Base-by-base conservation (phyloP, 1,140 invertebrate genomes). In the Yoshiicerus persimilis region DNA sequence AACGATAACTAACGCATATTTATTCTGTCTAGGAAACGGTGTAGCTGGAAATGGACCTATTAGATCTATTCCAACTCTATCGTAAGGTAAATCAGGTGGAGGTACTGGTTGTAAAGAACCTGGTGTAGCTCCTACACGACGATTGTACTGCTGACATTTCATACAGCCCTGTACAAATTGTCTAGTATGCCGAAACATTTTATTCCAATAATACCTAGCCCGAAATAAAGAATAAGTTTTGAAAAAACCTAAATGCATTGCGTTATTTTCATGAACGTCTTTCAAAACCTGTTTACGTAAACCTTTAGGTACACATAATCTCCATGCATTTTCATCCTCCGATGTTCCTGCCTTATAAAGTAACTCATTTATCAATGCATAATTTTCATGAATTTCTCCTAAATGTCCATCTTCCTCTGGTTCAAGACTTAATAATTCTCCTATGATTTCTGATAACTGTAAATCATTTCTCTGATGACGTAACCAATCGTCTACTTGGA, bases 331-430 rank as follows among this genome's bases (percentile, higher is more conserved):
- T 0, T 84, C 66, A 41, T 39, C n/a, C 20, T 80, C 56, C 0
- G 85, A 30, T 23, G 11, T 56, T 5, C 85, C 86, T 11, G 88
- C 80, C 2, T 36, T 16, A 34, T 89, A 89, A 30, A 89, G 36
- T 8, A 89, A 11, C 0, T 36, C 64, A 25, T 89, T 27, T 13
- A 80, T 80, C 0, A 87, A 8, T 56, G 20, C 10, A 25, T 23
- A 30, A 1, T 3, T 30, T 0, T 62, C 25, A 30, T 41, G 4
- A 9, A 56, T 2, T 13, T 85, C 38, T 23, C 25, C n/a, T n/a
- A 16, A 3, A 2, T 16, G 16, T 23, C 8, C 5, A 13, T n/a
- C 13, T 8, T 6, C 10, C 6, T 8, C 27, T n/a, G n/a, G n/a
- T n/a, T n/a, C n/a, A n/a, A n/a, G n/a, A 5, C 6, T 30, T 9